Evolutionary conservation across 2,797 vertebrate genomes (phyloP).

Genomic region (Liparis tanakae): DNA sequence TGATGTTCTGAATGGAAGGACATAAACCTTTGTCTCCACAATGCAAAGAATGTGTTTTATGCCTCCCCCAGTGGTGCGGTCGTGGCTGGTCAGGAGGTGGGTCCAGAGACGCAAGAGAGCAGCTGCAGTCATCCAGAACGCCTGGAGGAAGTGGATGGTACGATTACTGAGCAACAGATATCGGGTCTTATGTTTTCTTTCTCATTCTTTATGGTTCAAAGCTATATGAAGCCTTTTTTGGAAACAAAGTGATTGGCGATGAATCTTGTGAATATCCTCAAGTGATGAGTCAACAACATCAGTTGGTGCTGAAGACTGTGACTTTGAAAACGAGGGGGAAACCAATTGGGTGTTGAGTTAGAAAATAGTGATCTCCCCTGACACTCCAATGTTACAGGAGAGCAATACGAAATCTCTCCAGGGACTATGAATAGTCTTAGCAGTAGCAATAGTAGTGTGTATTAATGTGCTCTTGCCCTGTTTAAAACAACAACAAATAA

Average conservation of each 20-base stretch:
- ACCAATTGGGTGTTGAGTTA: neutral
- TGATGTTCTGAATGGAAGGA: constrained; percentile 12
- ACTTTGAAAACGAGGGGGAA: neutral
- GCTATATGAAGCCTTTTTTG: neutral
- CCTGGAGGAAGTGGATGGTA: constrained; percentile 92
- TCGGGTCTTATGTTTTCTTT: neutral
- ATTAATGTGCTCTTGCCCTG: neutral
- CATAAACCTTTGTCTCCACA: neutral
- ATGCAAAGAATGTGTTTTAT: constrained; percentile 18
- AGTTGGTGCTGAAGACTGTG: neutral
- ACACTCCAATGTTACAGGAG: neutral
- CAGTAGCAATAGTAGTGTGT: neutral
- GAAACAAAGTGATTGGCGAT: neutral
- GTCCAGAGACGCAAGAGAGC: constrained; percentile 84
- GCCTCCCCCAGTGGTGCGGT: constrained; percentile 82
- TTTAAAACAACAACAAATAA: neutral
- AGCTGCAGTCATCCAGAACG: constrained; percentile 83
- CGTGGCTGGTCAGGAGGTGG: constrained; percentile 88
- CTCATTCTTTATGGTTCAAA: neutral
- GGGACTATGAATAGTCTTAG: neutral
- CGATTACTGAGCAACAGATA: constrained; percentile 54
- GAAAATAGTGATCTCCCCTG: neutral
- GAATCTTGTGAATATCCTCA: neutral
- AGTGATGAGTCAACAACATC: neutral
- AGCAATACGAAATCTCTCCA: neutral